Evolutionary conservation across 1,140 invertebrate species (phyloP).

Genomic region (Drosophila elegans): DNA sequence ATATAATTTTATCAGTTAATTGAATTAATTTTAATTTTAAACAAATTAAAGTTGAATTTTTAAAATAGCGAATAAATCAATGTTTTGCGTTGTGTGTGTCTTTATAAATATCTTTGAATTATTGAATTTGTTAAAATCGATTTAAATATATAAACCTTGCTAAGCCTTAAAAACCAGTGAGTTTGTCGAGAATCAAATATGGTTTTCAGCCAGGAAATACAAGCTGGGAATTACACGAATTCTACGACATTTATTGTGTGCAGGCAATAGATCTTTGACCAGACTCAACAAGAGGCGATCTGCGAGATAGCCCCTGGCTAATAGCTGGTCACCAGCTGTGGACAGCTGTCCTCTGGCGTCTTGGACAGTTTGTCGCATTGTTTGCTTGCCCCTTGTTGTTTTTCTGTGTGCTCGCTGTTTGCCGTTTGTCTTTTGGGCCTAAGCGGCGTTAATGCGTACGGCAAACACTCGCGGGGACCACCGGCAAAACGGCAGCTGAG

Average conservation of each 20-base stretch:
- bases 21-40: too few species aligned
- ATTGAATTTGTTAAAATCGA: too few species aligned
- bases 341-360: conserved; percentile 47
- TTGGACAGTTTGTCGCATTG: conserved; percentile 46
- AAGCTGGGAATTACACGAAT: not conserved
- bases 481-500: conserved; percentile 21
- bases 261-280: conserved; percentile 43
- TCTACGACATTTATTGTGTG: conserved; percentile 5
- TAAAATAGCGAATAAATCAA: too few species aligned
- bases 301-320: conserved; percentile 47
- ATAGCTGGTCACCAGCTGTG: conserved; percentile 51
- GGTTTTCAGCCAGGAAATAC: not conserved
- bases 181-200: not conserved
- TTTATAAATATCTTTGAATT: too few species aligned
- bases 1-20: too few species aligned
- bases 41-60: too few species aligned
- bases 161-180: not conserved
- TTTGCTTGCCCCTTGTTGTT: conserved; percentile 36
- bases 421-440: conserved; percentile 59
- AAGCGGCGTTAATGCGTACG: conserved; percentile 63
- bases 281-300: conserved; percentile 28
- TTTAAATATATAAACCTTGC: too few species aligned
- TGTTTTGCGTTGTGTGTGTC: too few species aligned
- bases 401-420: conserved; percentile 18
- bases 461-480: conserved; percentile 66